Percentiles rank a stretch among this genome's conserved stretches.
Conservation (phyloP, 1,140 invertebrate species). For the Drosophila subobscura region DNA sequence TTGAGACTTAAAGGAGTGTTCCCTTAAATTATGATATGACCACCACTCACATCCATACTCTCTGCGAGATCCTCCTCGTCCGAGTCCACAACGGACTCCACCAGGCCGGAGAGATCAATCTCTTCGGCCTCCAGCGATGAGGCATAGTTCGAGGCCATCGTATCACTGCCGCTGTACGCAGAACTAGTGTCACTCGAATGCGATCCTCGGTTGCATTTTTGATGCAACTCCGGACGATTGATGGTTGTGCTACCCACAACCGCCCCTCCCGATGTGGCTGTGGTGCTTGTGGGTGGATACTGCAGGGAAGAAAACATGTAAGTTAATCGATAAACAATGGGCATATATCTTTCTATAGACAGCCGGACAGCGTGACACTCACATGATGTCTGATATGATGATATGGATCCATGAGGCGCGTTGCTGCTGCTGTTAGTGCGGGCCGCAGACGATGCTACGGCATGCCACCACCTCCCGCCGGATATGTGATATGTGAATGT, state of each 20-base stretch:
- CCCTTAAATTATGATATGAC: slow-evolving; percentile 27
- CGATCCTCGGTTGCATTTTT: slow-evolving; percentile 92
- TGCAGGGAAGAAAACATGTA: slow-evolving; percentile 8
- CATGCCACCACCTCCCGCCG: slow-evolving; percentile 38
- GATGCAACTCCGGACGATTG: slow-evolving; percentile 87
- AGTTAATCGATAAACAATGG: slow-evolving; percentile 41
- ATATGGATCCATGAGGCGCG: slow-evolving; percentile 79
- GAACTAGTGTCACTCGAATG: slow-evolving; percentile 97
- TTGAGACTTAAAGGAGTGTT: not conserved
- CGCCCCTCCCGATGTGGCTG: slow-evolving; percentile 34
- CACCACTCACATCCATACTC: slow-evolving; percentile 91
- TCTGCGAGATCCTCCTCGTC: slow-evolving; percentile 97
- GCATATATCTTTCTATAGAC: slow-evolving; percentile 2
- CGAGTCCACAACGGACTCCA: slow-evolving; percentile 97
- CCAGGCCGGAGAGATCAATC: slow-evolving; percentile 95
- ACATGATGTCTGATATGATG: slow-evolving; percentile 83
- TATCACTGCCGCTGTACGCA: slow-evolving; percentile 97
- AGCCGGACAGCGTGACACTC: slow-evolving; percentile 31
- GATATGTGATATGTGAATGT: slow-evolving; percentile 17
- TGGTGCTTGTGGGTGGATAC: slow-evolving; percentile 74
- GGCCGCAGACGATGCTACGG: slow-evolving; percentile 28
- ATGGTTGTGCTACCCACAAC: slow-evolving; percentile 45
- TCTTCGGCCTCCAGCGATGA: slow-evolving; percentile 94
- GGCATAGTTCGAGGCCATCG: slow-evolving; percentile 96
- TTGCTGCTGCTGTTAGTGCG: slow-evolving; percentile 40